These are phyloP conservation scores for Drosophila pegasa DNA, from an alignment of 2,888 invertebrate species.

Conservation along the genomic window DNA sequence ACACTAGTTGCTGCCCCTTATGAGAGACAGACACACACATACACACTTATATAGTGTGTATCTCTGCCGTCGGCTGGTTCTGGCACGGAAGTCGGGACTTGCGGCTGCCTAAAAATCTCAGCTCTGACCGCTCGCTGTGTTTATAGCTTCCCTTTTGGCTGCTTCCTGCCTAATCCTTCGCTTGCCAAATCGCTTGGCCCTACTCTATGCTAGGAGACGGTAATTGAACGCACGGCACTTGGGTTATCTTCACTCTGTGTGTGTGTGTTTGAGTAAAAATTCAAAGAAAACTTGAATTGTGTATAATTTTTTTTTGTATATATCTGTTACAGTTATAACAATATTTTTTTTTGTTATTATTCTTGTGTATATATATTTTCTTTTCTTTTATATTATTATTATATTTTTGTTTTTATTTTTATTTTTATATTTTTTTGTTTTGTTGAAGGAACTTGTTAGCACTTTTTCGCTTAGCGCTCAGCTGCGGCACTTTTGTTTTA, in stretches of 20 bases:
- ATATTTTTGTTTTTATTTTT: slow-evolving; percentile 12
- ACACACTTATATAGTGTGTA: background rate
- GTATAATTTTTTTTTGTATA: slow-evolving; percentile 66
- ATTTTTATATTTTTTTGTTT: slow-evolving; percentile 42
- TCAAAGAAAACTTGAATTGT: slow-evolving; percentile 55
- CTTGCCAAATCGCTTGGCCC: slow-evolving; percentile 36
- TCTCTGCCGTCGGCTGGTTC: slow-evolving; percentile 56
- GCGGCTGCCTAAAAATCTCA: slow-evolving; percentile 48
- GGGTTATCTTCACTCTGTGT: slow-evolving; percentile 14
- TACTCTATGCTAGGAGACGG: slow-evolving; percentile 7
- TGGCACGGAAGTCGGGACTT: slow-evolving; percentile 61
- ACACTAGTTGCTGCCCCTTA: slow-evolving; percentile 57
- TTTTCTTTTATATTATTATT: slow-evolving; percentile 19
- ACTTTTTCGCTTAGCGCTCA: slow-evolving; percentile 65
- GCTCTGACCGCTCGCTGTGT: slow-evolving; percentile 49
- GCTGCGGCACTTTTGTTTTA: slow-evolving; percentile 71
- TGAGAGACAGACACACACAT: slow-evolving; percentile 3
- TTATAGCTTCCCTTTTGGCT: slow-evolving; percentile 59
- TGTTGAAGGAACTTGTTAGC: slow-evolving; percentile 75
- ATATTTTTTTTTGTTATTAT: slow-evolving; percentile 40
- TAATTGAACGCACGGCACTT: slow-evolving; percentile 45
- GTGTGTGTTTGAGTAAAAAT: slow-evolving; percentile 50
- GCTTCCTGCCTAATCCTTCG: slow-evolving; percentile 9
- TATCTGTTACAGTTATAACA: slow-evolving; percentile 70
- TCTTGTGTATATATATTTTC: slow-evolving; percentile 40